These are phyloP conservation scores for Cistogaster globosa DNA, from an alignment of 2,888 invertebrate species.

Conservation along the genomic window DNA sequence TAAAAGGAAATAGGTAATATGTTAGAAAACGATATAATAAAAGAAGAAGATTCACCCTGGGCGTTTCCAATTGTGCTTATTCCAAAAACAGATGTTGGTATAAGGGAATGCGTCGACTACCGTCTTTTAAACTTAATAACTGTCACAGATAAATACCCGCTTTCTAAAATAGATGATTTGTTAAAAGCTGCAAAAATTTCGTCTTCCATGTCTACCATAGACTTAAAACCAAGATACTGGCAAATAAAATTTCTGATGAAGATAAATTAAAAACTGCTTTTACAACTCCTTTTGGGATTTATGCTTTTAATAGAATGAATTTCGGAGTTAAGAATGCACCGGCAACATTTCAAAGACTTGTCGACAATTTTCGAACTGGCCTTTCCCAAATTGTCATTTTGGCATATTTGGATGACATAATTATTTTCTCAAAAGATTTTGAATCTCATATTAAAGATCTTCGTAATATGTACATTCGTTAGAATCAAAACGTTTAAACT, in stretches of 20 bases:
- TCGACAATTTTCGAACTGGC: conserved; percentile 74
- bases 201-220: conserved; percentile 77
- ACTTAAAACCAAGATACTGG: conserved; percentile 80
- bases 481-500: conserved; percentile 71
- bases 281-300: conserved; percentile 77
- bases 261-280: conserved; percentile 77
- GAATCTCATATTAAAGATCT: conserved; percentile 75
- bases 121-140: conserved; percentile 76
- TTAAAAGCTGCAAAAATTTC: conserved; percentile 75
- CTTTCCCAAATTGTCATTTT: conserved; percentile 68
- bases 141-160: conserved; percentile 76
- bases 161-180: conserved; percentile 81
- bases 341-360: no score
- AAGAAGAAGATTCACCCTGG: conserved; percentile 50
- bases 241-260: conserved; percentile 75
- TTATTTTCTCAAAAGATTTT: conserved; percentile 74
- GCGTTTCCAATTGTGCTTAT: conserved; percentile 72
- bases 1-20: conserved; percentile 13
- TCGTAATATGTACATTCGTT: conserved; percentile 66
- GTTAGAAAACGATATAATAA: no score
- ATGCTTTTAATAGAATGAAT: conserved; percentile 77
- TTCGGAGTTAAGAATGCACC: conserved; percentile 78
- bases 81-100: conserved; percentile 73
- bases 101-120: conserved; percentile 76
- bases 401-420: conserved; percentile 76